phyloP scores from a whole-genome alignment of 1,140 invertebrate species.

The Cydia strobilella region DNA sequence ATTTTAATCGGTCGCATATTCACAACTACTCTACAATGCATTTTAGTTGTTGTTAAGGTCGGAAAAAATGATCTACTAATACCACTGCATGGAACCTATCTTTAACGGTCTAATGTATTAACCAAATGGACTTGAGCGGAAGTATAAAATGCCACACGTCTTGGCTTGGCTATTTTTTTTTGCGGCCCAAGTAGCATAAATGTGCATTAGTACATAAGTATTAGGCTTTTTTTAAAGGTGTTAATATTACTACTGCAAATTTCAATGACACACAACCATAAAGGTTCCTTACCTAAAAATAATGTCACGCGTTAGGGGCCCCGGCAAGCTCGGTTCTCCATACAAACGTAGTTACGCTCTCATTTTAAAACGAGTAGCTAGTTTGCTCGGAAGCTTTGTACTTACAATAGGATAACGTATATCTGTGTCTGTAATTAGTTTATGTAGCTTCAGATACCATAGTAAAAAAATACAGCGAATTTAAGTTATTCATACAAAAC shows the following conservation, averaged over 20 bases:
- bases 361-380: too few relatives aligned
- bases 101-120: conserved; percentile 3
- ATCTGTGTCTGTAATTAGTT: too few relatives aligned
- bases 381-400: too few relatives aligned
- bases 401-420: too few relatives aligned
- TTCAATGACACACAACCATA: neutral
- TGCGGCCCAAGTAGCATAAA: neutral
- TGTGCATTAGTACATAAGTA: too few relatives aligned
- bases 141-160: neutral
- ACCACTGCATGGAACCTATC: conserved; percentile 1
- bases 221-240: too few relatives aligned
- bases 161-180: neutral
- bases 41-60: neutral
- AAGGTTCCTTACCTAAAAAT: neutral
- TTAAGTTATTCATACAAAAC: too few relatives aligned
- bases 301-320: neutral
- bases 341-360: too few relatives aligned
- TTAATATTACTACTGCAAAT: neutral
- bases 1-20: conserved; percentile 31
- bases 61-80: conserved; percentile 19
- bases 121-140: conserved; percentile 2
- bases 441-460: too few relatives aligned
- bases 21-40: conserved; percentile 14
- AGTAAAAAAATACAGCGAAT: too few relatives aligned
- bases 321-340: too few relatives aligned